A percentile compares a stretch with the other conserved stretches of the same genome.
Conservation (phyloP, 2,113 vertebrate genomes). For the Regulus satrapa region DNA sequence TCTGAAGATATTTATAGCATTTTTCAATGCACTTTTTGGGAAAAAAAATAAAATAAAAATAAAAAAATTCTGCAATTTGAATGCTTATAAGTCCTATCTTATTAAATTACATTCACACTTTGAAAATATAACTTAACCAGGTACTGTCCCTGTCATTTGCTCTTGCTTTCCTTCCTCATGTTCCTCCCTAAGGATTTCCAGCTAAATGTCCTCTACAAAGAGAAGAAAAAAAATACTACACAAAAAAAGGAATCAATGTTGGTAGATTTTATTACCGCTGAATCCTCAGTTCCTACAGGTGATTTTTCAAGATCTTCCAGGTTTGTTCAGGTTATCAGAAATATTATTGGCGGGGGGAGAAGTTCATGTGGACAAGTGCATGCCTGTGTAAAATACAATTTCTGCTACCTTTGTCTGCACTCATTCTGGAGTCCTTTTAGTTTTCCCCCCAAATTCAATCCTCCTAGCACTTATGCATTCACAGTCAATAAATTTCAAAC, state of each 20-base stretch:
- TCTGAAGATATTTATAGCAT: not conserved
- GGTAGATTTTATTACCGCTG: not conserved
- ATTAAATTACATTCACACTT: not conserved
- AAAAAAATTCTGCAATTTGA: too few relatives aligned
- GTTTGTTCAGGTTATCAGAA: not conserved
- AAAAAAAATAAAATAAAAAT: too few relatives aligned
- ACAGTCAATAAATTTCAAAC: not conserved
- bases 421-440: not conserved
- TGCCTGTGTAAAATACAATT: not conserved
- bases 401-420: not conserved
- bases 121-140: not conserved
- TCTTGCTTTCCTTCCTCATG: not conserved
- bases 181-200: not conserved
- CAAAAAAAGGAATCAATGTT: not conserved
- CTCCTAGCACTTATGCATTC: not conserved
- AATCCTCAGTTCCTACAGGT: not conserved
- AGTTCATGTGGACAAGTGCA: too few relatives aligned
- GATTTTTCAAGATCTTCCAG: not conserved
- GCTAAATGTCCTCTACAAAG: not conserved
- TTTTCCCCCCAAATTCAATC: not conserved
- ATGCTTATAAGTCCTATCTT: not conserved
- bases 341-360: not conserved
- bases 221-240: not conserved
- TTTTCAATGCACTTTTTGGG: not conserved
- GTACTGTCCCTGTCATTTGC: fast-evolving